Evolutionary conservation across 2,113 vertebrate genomes (phyloP).

Genomic region (Halichoerus grypus): DNA sequence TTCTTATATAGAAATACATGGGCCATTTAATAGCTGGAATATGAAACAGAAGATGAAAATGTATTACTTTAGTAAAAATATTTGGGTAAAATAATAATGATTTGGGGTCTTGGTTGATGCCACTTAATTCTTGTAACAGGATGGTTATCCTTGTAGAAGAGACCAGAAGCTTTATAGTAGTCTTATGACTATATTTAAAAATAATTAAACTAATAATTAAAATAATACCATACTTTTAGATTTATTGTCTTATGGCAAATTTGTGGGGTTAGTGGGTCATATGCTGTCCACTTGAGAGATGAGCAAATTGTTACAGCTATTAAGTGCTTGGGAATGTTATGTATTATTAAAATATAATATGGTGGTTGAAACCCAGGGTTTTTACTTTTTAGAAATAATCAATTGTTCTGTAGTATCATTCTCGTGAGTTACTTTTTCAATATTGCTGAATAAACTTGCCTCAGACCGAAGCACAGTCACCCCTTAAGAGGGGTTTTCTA

Average conservation of each 20-base stretch:
- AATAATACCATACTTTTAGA: neutral
- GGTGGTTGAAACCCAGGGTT: neutral
- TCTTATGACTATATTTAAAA: slow-evolving; percentile 9
- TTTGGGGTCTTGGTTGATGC: neutral
- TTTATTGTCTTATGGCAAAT: neutral
- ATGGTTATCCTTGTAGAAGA: neutral
- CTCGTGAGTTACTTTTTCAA: neutral
- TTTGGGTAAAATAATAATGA: neutral
- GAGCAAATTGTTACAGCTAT: neutral
- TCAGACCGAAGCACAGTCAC: neutral
- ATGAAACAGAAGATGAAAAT: neutral
- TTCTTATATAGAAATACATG: neutral
- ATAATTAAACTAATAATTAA: neutral
- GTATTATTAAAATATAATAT: slow-evolving; percentile 8
- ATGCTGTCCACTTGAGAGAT: neutral
- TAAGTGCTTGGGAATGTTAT: neutral
- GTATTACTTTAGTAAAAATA: neutral
- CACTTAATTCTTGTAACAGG: neutral
- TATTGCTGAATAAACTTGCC: neutral
- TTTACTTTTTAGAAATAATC: slow-evolving; percentile 57
- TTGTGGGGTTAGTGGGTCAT: neutral
- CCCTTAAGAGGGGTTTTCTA: neutral
- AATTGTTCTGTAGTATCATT: neutral
- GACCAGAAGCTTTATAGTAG: neutral
- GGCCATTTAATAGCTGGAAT: neutral